Evolutionary conservation across 2,797 vertebrate species (phyloP), one percentile per base, ranked within the genome.

Genomic region (Microhierax caerulescens): DNA sequence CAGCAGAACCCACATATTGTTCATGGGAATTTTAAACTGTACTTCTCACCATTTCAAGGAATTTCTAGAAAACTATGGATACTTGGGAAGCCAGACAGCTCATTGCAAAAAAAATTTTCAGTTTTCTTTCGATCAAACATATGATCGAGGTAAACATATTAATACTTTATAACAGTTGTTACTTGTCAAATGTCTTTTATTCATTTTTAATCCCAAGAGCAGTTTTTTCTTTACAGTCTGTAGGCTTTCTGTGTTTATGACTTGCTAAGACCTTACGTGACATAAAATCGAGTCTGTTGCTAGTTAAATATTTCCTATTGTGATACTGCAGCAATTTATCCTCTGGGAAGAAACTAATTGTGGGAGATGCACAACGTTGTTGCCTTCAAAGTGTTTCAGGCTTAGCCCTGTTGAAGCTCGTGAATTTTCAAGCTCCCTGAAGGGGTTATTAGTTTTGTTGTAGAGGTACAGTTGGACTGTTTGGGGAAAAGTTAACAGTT

Each of bases 351-450:
- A 82, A 64, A 20, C 12, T 53, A 27, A 5, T 6, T 23, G 30
- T n/a, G 30, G 65, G 57, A 85, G 73, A 43, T 36, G 21, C 32
- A 22, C 0, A 0, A 18, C 4, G 2, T 39, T 15, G 34, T 22
- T 81, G 53, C 17, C 57, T 88, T 37, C 45, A 27, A 57, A 39
- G 30, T 17, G 2, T 45, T 76, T 78, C 5, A 6, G 48, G 32
- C 36, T 65, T 45, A 45, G 43, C 48, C 51, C 36, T 63, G 59
- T 54, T 4, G 0, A 47, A 32, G 13, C 70, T 92, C 4, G 5
- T 45, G 65, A 32, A n/a, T 68, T 77, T 78, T 70, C 72, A 70
- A 34, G 36, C 45, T 91, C 69, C 43, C 54, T 65, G 30, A 48
- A 84, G 61, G 12, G 11, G 15, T 89, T 53, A 34, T 69, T 84